Base-by-base conservation (phyloP, 1,140 invertebrate species). In the Drosophila micromelanica region DNA sequence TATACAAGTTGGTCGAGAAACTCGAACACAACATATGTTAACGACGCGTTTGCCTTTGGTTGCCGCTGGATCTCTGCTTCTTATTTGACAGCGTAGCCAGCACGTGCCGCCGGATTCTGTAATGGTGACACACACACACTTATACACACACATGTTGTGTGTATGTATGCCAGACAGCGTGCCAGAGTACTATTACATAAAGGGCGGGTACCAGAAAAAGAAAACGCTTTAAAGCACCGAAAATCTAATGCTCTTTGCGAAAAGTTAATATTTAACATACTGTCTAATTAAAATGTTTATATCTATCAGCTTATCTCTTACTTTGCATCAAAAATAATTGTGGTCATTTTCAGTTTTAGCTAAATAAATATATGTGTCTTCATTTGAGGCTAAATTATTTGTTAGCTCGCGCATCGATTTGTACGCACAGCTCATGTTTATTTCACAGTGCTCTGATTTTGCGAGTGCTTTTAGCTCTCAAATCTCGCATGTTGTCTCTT, bases 21-120 rank as follows among this genome's bases (percentile, higher is more conserved):
- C 57, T 71, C 65, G 81, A 74, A 78, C 67, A 65, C 51, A 78
- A 78, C 82, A 86, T 86, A 86, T 81, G 74, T 86, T 86, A 73
- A 72, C 77, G 73, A 77, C 80, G 80, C 76, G 46, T 71, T 78
- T 70, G 57, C 68, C 67, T 60, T 59, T 68, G 78, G 67, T 57
- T 71, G 65, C 55, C 48, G 64, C 27, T 42, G 71, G 46, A 59
- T 62, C 51, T 67, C 46, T 55, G 57, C 30, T 76, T 60, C 52
- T 63, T 55, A 6, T 20, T 48, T 13, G 42, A 59, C 23, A 37
- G 54, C 42, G 20, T 23, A 23, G 20, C 20, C 20, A 23, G 20
- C 20, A 23, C 20, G 20, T 23, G 20, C 20, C 20, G 20, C 20
- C 20, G 20, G 20, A 23, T 23, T 23, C 20, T 23, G 20, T 23